phyloP scores from a whole-genome alignment of 2,797 vertebrate species.

The Anguilla pacifica region DNA sequence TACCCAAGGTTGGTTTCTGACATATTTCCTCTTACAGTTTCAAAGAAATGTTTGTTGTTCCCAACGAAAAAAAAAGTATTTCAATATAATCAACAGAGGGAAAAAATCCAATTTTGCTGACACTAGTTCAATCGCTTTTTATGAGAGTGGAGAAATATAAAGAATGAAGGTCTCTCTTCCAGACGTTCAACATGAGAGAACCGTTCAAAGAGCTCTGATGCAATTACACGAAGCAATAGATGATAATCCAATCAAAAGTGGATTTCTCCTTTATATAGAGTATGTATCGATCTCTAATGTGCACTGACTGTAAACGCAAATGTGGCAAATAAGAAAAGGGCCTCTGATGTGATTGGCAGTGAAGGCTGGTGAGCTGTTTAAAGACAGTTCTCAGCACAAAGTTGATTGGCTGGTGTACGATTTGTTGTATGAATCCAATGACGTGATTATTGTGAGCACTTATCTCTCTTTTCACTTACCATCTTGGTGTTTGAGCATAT shows the following conservation, averaged over 20 bases:
- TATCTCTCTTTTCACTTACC: background rate
- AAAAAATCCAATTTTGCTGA: constrained; percentile 92
- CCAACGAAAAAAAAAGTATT: constrained; percentile 98
- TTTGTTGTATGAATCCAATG: constrained; percentile 14
- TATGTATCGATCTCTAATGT: constrained; percentile 79
- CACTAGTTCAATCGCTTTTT: constrained; percentile 95
- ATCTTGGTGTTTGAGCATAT: background rate
- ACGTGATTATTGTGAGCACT: background rate
- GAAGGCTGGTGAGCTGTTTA: constrained; percentile 24
- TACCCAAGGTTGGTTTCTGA: constrained; percentile 82
- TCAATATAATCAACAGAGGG: constrained; percentile 94
- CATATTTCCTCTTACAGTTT: constrained; percentile 87
- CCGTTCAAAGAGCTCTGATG: constrained; percentile 92
- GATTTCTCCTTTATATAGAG: constrained; percentile 75
- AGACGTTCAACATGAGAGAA: constrained; percentile 89
- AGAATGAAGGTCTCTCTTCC: constrained; percentile 85
- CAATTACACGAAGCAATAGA: constrained; percentile 95
- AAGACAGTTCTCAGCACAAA: constrained; percentile 8
- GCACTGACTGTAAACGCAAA: constrained; percentile 67
- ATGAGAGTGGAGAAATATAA: constrained; percentile 98
- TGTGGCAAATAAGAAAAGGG: constrained; percentile 62
- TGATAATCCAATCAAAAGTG: constrained; percentile 94
- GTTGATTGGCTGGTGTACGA: constrained; percentile 10
- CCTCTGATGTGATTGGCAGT: constrained; percentile 15
- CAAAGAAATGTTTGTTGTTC: constrained; percentile 98